Evolutionary conservation across 2,113 vertebrate species (phyloP), one percentile per base, ranked within the genome.

Genomic region (Ceyx melanurus): DNA sequence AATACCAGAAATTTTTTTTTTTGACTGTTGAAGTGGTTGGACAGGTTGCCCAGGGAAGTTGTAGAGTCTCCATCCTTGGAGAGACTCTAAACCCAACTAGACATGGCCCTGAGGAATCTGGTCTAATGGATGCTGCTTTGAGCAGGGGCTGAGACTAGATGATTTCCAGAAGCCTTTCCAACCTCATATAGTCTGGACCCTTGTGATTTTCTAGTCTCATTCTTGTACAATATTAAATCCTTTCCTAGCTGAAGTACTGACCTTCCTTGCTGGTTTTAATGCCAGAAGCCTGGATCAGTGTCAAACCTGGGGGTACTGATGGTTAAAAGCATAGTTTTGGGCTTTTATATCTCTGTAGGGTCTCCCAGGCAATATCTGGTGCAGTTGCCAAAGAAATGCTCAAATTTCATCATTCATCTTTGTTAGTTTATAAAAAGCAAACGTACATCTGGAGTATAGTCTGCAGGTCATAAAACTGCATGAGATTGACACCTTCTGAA

Each of bases 361-460:
- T 96, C 95, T 96, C 95, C 56, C 58, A 96, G 95, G 95, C 95
- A 96, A 56, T 96, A 93, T 82, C 43, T 77, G 95, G 79, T 94
- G 80, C 90, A 93, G 93, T 80, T 97, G 96, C 97, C 97, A 94
- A 96, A 95, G 66, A 97, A 97, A 94, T 79, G 94, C 93, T 98
- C 94, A 95, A 87, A 97, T 97, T 97, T 94, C 96, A 80, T 95
- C 97, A 98, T 98, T 98, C 96, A 95, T 98, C 97, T 98, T 97
- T 98, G 98, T 98, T 98, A 98, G 97, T 98, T 98, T 98, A 98
- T 98, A 98, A 98, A 99, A 98, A 98, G 97, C 97, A 97, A 95
- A 97, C 89, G 97, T 98, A 98, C 98, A 98, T 98, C 97, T 98
- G 98, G 97, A 94, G 84, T 96, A 95, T 94, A 95, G 98, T 97